A percentile compares a stretch with the other conserved stretches of the same genome.
Evolutionary conservation across 1,140 invertebrate genomes (phyloP).

Genomic region (Pseudoatta argentina): DNA sequence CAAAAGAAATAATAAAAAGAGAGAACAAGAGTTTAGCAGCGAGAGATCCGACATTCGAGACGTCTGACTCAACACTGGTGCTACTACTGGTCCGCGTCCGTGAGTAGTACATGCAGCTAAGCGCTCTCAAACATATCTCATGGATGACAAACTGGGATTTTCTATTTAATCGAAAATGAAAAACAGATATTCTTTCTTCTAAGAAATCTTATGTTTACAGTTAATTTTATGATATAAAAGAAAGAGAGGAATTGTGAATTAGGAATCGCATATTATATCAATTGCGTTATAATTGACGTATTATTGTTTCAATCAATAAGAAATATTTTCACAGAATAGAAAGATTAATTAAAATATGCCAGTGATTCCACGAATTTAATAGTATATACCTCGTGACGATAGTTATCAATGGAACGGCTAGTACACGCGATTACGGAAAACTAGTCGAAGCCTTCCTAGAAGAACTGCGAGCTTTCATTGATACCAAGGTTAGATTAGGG

Average conservation of each 20-base stretch:
- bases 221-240: neutral
- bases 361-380: slow-evolving; percentile 33
- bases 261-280: neutral
- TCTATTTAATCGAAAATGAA: neutral
- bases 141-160: neutral
- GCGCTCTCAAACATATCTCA: neutral
- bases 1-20: neutral
- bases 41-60: slow-evolving; percentile 54
- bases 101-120: slow-evolving; percentile 68
- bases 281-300: neutral
- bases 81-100: slow-evolving; percentile 67
- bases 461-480: slow-evolving; percentile 64
- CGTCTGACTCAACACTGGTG: slow-evolving; percentile 71
- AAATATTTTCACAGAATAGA: neutral
- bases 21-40: neutral
- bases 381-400: slow-evolving; percentile 33
- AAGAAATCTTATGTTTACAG: neutral
- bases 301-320: neutral
- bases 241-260: neutral
- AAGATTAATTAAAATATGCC: slow-evolving; percentile 14
- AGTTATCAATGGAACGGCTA: slow-evolving; percentile 65
- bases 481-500: slow-evolving; percentile 61
- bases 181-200: neutral
- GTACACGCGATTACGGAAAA: slow-evolving; percentile 66
- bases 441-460: slow-evolving; percentile 60